Evolutionary conservation across 2,113 vertebrate genomes (phyloP).

Genomic region (Cettia cetti): DNA sequence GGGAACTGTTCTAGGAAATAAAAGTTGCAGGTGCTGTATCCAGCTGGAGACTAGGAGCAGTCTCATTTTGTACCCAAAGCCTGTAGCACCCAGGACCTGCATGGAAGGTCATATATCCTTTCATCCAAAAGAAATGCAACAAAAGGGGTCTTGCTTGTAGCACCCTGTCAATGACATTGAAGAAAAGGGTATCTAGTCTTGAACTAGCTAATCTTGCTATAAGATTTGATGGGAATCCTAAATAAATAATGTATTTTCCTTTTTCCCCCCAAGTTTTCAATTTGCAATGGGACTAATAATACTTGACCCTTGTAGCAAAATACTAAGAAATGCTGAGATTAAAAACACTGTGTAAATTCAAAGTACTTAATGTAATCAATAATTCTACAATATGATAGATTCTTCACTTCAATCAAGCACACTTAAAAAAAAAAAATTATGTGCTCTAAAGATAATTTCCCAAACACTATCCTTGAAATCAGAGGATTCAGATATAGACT

Average conservation of each 20-base stretch:
- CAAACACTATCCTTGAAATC: constrained; percentile 28
- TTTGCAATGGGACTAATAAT: not conserved
- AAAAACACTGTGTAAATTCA: not conserved
- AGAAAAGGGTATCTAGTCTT: not conserved
- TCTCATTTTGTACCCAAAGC: not conserved
- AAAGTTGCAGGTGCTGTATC: not conserved
- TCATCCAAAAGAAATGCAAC: not conserved
- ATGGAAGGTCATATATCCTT: not conserved
- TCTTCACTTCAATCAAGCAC: not conserved
- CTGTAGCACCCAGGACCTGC: not conserved
- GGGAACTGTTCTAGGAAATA: not conserved
- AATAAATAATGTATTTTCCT: not conserved
- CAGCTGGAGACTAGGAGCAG: not conserved
- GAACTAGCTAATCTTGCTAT: not conserved
- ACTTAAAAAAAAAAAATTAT: not conserved
- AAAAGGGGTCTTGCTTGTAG: not conserved
- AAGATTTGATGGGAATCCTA: not conserved
- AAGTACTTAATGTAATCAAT: constrained; percentile 15
- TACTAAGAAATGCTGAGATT: not conserved
- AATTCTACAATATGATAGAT: constrained; percentile 1
- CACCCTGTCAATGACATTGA: not conserved
- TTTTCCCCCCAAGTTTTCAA: not conserved
- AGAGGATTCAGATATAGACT: not conserved
- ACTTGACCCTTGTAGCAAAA: not conserved
- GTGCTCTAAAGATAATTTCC: constrained; percentile 13